Base-by-base conservation (phyloP, 92 coral and sea anemone genomes). In the Blastomussa wellsi region DNA sequence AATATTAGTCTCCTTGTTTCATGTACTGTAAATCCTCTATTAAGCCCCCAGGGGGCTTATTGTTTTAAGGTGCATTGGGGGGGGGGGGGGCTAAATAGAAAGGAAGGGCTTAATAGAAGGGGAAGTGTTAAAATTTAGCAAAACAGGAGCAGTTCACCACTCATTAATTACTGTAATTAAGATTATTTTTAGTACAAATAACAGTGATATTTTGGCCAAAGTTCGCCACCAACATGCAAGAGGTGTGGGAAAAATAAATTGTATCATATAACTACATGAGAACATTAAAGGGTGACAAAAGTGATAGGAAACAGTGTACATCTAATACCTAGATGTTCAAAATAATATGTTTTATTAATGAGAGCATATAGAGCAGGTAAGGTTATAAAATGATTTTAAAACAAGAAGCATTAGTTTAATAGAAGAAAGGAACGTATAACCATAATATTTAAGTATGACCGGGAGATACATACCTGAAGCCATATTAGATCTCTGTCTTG, bases 391-490 rank as follows among this genome's bases (percentile, higher is more conserved):
- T 81, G 86, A 81, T 41, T 81, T 81, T 26, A 81, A 68, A 81
- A 69, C 86, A 22, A 68, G 86, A 81, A 82, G 86, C 77, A 82
- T 82, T 82, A 69, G 86, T 82, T 82, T 82, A 71, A 70, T 82
- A 82, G 86, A 82, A 82, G 86, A 82, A 82, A 82, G 86, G 71
- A 28, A 71, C 37, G 36, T 82, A 69, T 82, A 72, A 51, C 79
- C 86, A 24, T 71, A 71, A 71, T 72, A 82, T 82, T 82, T 82
- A 5, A 82, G 79, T 82, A 82, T 82, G 86, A 82, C 86, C 17
- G 79, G 86, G 86, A 82, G 86, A 82, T 82, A 82, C 78, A 82
- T 71, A 82, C 86, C 79, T 82, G 86, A 82, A 71, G 79, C 86
- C 86, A 82, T 82, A 82, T 82, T 82, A 71, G 86, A 82, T 82